A percentile compares a stretch with the other conserved stretches of the same genome.
These are phyloP conservation scores for Strongylocentrotus purpuratus DNA, from an alignment of 35 echinoderm and acorn worm species.

Conservation along the genomic window DNA sequence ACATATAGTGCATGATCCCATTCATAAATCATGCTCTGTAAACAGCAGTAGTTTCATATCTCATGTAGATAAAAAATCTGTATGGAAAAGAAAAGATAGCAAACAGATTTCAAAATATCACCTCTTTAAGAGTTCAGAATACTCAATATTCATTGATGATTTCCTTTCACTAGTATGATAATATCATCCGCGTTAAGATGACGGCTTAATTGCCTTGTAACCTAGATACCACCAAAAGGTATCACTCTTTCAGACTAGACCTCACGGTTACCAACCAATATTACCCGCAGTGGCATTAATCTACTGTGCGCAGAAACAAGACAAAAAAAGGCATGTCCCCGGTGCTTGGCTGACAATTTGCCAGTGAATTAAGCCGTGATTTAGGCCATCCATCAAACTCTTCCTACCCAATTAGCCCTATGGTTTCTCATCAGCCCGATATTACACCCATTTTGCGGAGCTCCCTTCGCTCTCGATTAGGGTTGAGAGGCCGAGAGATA, in stretches of 20 bases:
- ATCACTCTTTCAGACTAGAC: not conserved
- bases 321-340: not conserved
- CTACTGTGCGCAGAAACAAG: not conserved
- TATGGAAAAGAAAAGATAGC: not conserved
- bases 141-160: not conserved
- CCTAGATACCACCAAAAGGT: not conserved
- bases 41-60: not conserved
- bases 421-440: not conserved
- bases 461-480: not conserved
- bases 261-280: not conserved
- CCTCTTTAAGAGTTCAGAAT: not conserved
- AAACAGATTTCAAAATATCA: not conserved
- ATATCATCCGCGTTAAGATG: not conserved
- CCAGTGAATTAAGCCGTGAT: conserved; percentile 20
- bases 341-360: conserved; percentile 35
- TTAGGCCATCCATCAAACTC: conserved; percentile 40
- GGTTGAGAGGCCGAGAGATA: not conserved
- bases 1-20: not conserved
- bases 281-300: conserved; percentile 16
- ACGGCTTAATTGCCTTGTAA: not conserved
- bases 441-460: conserved; percentile 19
- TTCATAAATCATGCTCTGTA: not conserved
- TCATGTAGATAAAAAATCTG: not conserved
- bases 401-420: conserved; percentile 30
- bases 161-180: not conserved